Percentiles rank a stretch among this genome's conserved stretches.
phyloP scores from a whole-genome alignment of 2,113 vertebrate genomes.

The Xenopus tropicalis region DNA sequence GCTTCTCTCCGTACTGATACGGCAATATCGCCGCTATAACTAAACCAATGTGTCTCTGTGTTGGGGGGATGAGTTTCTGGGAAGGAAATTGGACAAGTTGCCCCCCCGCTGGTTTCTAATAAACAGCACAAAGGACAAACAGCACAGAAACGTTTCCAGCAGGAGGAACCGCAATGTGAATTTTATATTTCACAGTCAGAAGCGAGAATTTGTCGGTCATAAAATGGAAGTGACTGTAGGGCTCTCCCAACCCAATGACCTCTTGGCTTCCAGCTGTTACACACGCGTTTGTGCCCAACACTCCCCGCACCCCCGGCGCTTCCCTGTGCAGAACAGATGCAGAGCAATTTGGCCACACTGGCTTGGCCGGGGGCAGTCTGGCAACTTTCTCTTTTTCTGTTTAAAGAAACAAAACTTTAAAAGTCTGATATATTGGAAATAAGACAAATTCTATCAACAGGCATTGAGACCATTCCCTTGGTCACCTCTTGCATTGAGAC shows the following conservation, averaged over 20 bases:
- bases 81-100: not conserved
- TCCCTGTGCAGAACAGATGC: not conserved
- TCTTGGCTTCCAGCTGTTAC: constrained; percentile 5
- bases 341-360: not conserved
- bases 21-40: not conserved
- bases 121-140: constrained; percentile 8
- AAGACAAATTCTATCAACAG: not conserved
- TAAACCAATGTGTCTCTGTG: not conserved
- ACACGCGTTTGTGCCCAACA: not conserved
- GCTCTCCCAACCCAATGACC: constrained; percentile 1
- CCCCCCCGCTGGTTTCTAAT: constrained; percentile 1
- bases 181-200: constrained; percentile 1
- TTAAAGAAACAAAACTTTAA: too few species aligned
- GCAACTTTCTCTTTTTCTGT: too few species aligned
- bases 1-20: not conserved
- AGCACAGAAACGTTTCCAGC: not conserved
- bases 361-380: not conserved
- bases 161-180: not conserved
- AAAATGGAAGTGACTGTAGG: not conserved
- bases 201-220: not conserved
- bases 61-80: not conserved
- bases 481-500: too few species aligned
- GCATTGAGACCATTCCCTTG: too few species aligned
- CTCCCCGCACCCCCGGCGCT: not conserved
- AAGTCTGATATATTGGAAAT: too few species aligned